A percentile compares a stretch with the other conserved stretches of the same genome.
Conservation (phyloP, 1,140 invertebrate genomes). For the Brachionus calyciflorus region DNA sequence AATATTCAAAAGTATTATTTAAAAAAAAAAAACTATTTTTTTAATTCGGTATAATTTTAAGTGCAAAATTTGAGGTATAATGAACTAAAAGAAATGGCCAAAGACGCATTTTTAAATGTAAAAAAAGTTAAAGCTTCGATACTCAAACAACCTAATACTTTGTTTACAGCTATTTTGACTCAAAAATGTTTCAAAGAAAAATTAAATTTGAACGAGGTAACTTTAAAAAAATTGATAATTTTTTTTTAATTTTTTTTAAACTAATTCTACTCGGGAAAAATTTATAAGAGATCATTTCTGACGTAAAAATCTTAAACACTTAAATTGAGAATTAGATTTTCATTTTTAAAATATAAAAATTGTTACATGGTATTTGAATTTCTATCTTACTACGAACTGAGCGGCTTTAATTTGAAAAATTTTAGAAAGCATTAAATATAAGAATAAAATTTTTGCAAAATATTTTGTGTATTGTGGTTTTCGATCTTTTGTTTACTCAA, state of each 20-base stretch:
- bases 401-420: too few relatives aligned
- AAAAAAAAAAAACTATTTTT: not conserved
- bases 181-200: constrained; percentile 37
- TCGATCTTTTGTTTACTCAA: too few relatives aligned
- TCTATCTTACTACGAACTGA: too few relatives aligned
- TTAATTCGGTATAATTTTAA: not conserved
- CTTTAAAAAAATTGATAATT: not conserved
- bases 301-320: too few relatives aligned
- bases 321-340: too few relatives aligned
- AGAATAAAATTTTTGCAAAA: too few relatives aligned
- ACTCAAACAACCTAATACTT: constrained; percentile 17
- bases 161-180: not conserved
- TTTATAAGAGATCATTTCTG: too few relatives aligned
- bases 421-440: too few relatives aligned
- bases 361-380: too few relatives aligned
- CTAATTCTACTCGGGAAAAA: too few relatives aligned
- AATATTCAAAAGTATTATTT: not conserved
- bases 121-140: constrained; percentile 10
- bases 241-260: not conserved
- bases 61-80: constrained; percentile 8
- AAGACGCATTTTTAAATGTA: not conserved
- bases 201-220: not conserved
- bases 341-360: too few relatives aligned
- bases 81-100: not conserved
- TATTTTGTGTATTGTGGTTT: too few relatives aligned